Evolutionary conservation across 2,113 vertebrate species (phyloP), one percentile per base, ranked within the genome.

Genomic region (Noctilio leporinus): DNA sequence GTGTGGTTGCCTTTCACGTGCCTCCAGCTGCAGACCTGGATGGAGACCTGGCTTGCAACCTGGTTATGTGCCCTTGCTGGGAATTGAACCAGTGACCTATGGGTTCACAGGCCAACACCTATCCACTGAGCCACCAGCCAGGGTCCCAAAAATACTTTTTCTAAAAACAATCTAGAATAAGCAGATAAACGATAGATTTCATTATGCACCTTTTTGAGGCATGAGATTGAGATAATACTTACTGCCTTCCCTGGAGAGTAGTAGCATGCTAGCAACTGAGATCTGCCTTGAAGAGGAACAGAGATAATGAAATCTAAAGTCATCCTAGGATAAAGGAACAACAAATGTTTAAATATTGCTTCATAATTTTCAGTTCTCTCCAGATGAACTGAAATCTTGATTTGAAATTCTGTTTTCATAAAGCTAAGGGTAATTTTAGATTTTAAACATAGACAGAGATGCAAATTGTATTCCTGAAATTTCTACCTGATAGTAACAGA

Each of bases 61-160:
- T n/a, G n/a, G n/a, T n/a, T n/a, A n/a, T n/a, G n/a, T n/a, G n/a
- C n/a, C n/a, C n/a, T n/a, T n/a, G n/a, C n/a, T n/a, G n/a, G n/a
- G n/a, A n/a, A n/a, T n/a, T n/a, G n/a, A n/a, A n/a, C n/a, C n/a
- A n/a, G n/a, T n/a, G n/a, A n/a, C n/a, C n/a, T n/a, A n/a, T n/a
- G n/a, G n/a, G n/a, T n/a, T n/a, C n/a, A n/a, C n/a, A n/a, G n/a
- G n/a, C n/a, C n/a, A n/a, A n/a, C n/a, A n/a, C n/a, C n/a, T n/a
- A n/a, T n/a, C n/a, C n/a, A n/a, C n/a, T n/a, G n/a, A n/a, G n/a
- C n/a, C n/a, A n/a, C n/a, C n/a, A n/a, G n/a, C n/a, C n/a, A n/a
- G n/a, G n/a, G n/a, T n/a, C n/a, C n/a, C 81, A 80, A 95, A 89
- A 75, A 92, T 85, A 59, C 47, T 43, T 94, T 95, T 88, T 8